phyloP scores from a whole-genome alignment of 2,113 vertebrate species.

The Bubo bubo region DNA sequence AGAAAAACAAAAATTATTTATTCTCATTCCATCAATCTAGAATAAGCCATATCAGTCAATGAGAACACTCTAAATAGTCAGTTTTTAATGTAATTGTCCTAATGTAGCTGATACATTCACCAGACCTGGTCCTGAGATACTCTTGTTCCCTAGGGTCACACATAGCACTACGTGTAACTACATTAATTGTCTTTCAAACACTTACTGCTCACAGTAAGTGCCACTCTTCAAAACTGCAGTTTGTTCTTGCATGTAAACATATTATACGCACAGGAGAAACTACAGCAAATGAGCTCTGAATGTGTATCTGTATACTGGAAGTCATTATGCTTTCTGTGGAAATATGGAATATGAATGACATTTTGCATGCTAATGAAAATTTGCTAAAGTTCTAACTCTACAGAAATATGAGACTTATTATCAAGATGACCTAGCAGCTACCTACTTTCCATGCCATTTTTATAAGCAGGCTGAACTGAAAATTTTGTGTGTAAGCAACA shows the following conservation, averaged over 20 bases:
- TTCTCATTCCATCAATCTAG: neutral
- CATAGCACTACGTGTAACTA: neutral
- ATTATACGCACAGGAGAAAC: neutral
- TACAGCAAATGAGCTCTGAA: neutral
- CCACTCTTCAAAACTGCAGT: neutral
- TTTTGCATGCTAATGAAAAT: neutral
- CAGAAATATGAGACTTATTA: neutral
- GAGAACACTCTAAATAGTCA: neutral
- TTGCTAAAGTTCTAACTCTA: neutral
- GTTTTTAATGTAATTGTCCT: neutral
- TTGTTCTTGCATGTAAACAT: neutral
- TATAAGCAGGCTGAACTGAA: neutral
- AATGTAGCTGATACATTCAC: neutral
- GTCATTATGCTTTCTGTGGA: constrained; percentile 18
- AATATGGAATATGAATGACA: constrained; percentile 7
- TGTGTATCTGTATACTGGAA: neutral
- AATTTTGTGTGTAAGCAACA: neutral
- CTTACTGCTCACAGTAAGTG: neutral
- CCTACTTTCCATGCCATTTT: neutral
- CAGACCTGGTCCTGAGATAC: neutral
- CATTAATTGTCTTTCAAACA: neutral
- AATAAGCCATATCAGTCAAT: neutral
- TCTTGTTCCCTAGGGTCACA: neutral
- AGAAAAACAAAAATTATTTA: neutral
- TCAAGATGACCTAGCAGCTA: constrained; percentile 11